These are phyloP conservation scores for Clusia tigrina DNA, from an alignment of 2,888 invertebrate species.

Conservation along the genomic window DNA sequence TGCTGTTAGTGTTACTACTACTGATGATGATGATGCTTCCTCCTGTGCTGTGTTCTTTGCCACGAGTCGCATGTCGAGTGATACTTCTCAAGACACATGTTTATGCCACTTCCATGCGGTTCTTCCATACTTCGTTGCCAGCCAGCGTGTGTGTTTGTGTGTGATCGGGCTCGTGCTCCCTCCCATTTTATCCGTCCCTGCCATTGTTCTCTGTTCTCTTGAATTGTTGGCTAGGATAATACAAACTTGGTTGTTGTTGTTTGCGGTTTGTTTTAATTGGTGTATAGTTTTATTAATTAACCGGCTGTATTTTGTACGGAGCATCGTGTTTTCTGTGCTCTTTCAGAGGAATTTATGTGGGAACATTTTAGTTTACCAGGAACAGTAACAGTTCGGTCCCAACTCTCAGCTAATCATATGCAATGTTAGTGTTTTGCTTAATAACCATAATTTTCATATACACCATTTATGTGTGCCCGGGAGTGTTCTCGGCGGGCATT, in stretches of 20 bases:
- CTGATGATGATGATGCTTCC: too few species aligned
- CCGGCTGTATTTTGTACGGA: neutral
- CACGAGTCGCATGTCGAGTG: neutral
- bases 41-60: neutral
- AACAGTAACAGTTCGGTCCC: too few species aligned
- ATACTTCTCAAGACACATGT: constrained; percentile 7
- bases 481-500: too few species aligned
- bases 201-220: neutral
- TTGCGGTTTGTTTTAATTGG: neutral
- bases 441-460: too few species aligned
- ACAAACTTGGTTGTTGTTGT: neutral
- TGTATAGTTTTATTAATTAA: neutral
- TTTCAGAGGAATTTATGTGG: neutral
- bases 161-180: neutral
- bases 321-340: neutral
- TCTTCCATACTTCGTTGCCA: neutral
- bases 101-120: neutral
- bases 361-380: constrained; percentile 8
- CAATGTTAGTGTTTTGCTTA: too few species aligned
- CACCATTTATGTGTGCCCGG: too few species aligned
- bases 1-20: too few species aligned
- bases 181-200: neutral
- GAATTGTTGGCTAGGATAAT: constrained; percentile 1
- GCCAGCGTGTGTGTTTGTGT: neutral
- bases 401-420: too few species aligned